These are phyloP conservation scores for Drosophila melanosoma DNA, from an alignment of 2,888 invertebrate species.

Conservation along the genomic window DNA sequence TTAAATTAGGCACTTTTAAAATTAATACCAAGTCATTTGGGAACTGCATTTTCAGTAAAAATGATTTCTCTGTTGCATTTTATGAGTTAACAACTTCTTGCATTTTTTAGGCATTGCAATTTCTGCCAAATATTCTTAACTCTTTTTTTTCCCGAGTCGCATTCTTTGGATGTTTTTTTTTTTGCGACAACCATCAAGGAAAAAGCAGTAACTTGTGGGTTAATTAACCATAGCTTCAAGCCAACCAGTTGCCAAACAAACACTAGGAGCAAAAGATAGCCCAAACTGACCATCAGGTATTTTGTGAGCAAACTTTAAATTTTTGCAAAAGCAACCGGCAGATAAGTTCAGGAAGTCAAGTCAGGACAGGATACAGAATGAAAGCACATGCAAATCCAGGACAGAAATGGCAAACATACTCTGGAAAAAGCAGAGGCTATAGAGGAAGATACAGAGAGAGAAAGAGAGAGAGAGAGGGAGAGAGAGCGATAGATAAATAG, in stretches of 20 bases:
- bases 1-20: too few species aligned
- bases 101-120: not conserved
- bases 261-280: slow-evolving; percentile 7
- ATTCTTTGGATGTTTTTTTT: slow-evolving; percentile 4
- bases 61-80: not conserved
- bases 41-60: not conserved
- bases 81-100: too few species aligned
- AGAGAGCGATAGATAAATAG: not conserved
- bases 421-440: slow-evolving; percentile 1
- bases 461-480: not conserved
- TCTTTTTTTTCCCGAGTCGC: not conserved
- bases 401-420: slow-evolving; percentile 45
- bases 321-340: slow-evolving; percentile 33
- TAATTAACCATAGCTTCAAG: slow-evolving; percentile 54
- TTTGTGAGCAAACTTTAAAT: slow-evolving; percentile 50
- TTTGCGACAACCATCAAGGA: slow-evolving; percentile 25
- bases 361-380: slow-evolving; percentile 4
- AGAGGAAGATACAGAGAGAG: not conserved
- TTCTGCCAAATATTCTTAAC: not conserved
- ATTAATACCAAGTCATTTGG: too few species aligned
- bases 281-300: slow-evolving; percentile 45
- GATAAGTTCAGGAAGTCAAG: slow-evolving; percentile 44
- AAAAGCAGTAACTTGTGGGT: slow-evolving; percentile 26
- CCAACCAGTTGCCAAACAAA: slow-evolving; percentile 1
- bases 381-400: slow-evolving; percentile 15